Evolutionary conservation across 2,113 vertebrate genomes (phyloP).

Genomic region (Anguilla japonica): DNA sequence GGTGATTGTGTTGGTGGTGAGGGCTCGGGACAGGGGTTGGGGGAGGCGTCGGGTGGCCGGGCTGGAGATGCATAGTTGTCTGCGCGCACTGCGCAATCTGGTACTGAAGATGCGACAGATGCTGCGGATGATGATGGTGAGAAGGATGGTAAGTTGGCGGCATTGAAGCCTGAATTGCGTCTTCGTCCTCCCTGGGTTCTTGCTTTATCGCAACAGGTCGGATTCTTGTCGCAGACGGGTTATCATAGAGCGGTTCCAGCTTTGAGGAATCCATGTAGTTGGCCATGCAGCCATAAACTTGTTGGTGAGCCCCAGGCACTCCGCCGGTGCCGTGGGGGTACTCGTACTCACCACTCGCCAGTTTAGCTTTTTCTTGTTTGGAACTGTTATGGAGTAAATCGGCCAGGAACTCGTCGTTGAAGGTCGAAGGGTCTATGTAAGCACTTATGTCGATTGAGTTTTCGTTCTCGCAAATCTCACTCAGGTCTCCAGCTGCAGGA

Average conservation of each 20-base stretch:
- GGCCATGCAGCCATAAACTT: slow-evolving; percentile 77
- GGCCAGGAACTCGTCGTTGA: slow-evolving; percentile 98
- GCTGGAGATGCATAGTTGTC: slow-evolving; percentile 93
- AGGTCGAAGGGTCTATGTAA: slow-evolving; percentile 93
- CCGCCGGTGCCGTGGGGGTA: slow-evolving; percentile 53
- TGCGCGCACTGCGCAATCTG: slow-evolving; percentile 95
- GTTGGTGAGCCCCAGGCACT: slow-evolving; percentile 47
- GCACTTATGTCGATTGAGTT: slow-evolving; percentile 98
- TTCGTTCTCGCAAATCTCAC: slow-evolving; percentile 94
- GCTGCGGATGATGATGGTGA: slow-evolving; percentile 59
- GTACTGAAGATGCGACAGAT: slow-evolving; percentile 89
- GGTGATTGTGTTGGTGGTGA: slow-evolving; percentile 70
- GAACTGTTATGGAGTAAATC: slow-evolving; percentile 91
- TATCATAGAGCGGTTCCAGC: slow-evolving; percentile 83
- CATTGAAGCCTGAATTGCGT: slow-evolving; percentile 72
- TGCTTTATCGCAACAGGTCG: slow-evolving; percentile 92
- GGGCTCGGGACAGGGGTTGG: slow-evolving; percentile 94
- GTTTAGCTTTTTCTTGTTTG: slow-evolving; percentile 83
- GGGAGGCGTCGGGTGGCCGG: slow-evolving; percentile 93
- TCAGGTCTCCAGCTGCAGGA: slow-evolving; percentile 70
- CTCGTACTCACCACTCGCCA: slow-evolving; percentile 84
- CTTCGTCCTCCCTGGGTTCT: slow-evolving; percentile 89
- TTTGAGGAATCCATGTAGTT: slow-evolving; percentile 83
- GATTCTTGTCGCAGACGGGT: slow-evolving; percentile 74
- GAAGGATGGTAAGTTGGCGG: slow-evolving; percentile 76